Evolutionary conservation across 2,113 vertebrate species (phyloP).

Genomic region (Triplophysa dalaica): DNA sequence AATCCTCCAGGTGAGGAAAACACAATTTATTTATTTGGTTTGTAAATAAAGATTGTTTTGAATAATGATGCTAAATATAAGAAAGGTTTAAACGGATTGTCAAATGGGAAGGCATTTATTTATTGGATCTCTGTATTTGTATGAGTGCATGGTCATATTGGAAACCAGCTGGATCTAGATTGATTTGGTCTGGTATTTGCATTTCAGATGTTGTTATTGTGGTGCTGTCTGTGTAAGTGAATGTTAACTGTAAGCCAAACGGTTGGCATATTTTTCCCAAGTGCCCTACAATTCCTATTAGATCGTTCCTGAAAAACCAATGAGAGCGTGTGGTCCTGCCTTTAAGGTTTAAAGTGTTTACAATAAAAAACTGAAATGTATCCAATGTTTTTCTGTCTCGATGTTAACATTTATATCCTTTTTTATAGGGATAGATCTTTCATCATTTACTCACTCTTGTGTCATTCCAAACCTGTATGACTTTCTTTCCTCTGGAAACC

Average conservation of each 20-base stretch:
- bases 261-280: slow-evolving; percentile 30
- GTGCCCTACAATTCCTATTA: slow-evolving; percentile 30
- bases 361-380: slow-evolving; percentile 37
- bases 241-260: not conserved
- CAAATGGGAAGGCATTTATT: slow-evolving; percentile 30
- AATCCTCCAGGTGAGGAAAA: slow-evolving; percentile 8
- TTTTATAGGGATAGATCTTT: no score
- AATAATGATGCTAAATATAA: slow-evolving; percentile 11
- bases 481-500: no score
- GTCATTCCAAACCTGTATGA: no score
- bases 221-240: slow-evolving; percentile 21
- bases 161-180: not conserved
- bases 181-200: slow-evolving; percentile 23
- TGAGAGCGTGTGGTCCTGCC: not conserved
- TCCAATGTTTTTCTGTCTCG: not conserved
- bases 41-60: slow-evolving; percentile 44
- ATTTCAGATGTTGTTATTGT: not conserved
- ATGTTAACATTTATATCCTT: not conserved
- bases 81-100: slow-evolving; percentile 18
- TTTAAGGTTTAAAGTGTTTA: slow-evolving; percentile 29
- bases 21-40: slow-evolving; percentile 1
- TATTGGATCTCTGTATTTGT: slow-evolving; percentile 21
- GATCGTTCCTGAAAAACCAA: slow-evolving; percentile 22
- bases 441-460: no score
- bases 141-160: slow-evolving; percentile 27